These are phyloP conservation scores for Lepus timidus DNA, from an alignment of 2,113 vertebrate species.

Conservation along the genomic window DNA sequence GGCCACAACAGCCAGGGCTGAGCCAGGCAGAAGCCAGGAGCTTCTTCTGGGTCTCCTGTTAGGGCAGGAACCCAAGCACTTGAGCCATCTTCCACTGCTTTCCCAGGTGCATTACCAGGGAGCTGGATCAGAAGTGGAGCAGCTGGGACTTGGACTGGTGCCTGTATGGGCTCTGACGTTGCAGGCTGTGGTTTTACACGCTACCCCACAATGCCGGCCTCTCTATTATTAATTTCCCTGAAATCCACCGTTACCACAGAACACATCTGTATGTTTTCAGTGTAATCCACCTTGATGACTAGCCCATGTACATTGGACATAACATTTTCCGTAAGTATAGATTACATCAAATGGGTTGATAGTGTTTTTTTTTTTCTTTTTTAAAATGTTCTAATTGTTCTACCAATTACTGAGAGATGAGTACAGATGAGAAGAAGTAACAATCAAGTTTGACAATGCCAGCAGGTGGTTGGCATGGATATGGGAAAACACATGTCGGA, in stretches of 20 bases:
- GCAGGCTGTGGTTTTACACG: no score
- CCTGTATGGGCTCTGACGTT: no score
- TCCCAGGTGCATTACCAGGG: no score
- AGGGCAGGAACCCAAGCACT: no score
- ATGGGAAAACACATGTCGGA: not conserved
- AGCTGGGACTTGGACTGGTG: no score
- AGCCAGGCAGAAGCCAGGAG: no score
- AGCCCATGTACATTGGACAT: not conserved
- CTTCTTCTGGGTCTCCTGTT: no score
- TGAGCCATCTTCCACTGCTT: no score
- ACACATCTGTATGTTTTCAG: not conserved
- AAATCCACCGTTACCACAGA: not conserved
- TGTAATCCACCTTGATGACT: not conserved
- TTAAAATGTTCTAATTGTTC: not conserved
- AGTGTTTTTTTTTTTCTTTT: not conserved
- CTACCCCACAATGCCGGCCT: no score
- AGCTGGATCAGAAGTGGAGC: no score
- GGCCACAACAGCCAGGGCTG: no score
- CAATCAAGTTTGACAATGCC: not conserved
- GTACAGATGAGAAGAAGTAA: not conserved
- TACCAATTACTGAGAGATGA: slow-evolving; percentile 6
- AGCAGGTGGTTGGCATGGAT: not conserved
- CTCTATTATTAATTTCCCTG: not conserved
- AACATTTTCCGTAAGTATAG: not conserved
- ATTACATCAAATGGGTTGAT: not conserved